Conservation (phyloP, 2,797 vertebrate species). For the Silurus aristotelis region DNA sequence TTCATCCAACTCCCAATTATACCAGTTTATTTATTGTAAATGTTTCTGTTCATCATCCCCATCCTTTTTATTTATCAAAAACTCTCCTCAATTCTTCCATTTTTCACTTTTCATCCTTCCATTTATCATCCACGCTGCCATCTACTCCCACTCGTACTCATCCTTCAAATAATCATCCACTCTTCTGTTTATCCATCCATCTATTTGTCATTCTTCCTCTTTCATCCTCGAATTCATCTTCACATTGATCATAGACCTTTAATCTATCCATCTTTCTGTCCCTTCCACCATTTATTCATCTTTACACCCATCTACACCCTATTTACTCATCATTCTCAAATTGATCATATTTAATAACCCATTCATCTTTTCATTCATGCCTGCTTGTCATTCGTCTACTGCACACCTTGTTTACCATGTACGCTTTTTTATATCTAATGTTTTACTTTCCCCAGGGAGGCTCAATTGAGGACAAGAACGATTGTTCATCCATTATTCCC, state of each 20-base stretch:
- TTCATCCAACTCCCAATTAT: neutral
- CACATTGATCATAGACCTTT: neutral
- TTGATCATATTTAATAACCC: neutral
- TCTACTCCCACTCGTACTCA: no score
- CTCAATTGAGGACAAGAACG: neutral
- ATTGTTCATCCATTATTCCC: neutral
- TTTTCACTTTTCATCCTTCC: neutral
- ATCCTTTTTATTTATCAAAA: neutral
- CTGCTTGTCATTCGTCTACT: neutral
- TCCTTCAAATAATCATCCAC: neutral
- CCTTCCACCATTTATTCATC: neutral
- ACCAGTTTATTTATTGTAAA: neutral
- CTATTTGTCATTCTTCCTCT: neutral
- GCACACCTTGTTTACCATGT: neutral
- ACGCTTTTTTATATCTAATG: neutral
- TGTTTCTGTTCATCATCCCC: neutral
- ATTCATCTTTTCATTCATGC: neutral
- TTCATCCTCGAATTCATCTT: neutral
- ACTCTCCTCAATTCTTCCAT: neutral
- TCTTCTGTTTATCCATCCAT: neutral
- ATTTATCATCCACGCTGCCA: neutral
- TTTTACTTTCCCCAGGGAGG: neutral
- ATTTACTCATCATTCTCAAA: neutral
- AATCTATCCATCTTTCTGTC: neutral
- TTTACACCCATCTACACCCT: neutral